A percentile compares a stretch with the other conserved stretches of the same genome.
Evolutionary conservation across 2,797 vertebrate genomes (phyloP).

Genomic region (Lutjanus campechanus): DNA sequence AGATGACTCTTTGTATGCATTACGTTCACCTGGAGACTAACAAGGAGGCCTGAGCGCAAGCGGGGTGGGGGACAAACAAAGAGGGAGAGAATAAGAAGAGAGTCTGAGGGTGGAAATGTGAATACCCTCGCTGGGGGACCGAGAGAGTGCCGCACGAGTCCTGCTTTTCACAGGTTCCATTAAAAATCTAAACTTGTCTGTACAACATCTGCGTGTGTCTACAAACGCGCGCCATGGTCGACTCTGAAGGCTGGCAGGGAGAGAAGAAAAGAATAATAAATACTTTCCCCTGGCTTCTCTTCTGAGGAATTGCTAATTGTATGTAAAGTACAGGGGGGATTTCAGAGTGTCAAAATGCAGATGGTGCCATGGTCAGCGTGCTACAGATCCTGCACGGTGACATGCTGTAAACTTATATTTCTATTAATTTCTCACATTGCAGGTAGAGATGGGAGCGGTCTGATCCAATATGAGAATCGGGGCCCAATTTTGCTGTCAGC

Average conservation of each 20-base stretch:
- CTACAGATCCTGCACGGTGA: constrained; percentile 23
- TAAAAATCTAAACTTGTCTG: constrained; percentile 58
- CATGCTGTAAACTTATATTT: constrained; percentile 41
- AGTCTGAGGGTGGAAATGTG: constrained; percentile 42
- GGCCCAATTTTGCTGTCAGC: too few species aligned
- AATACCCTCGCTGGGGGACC: constrained; percentile 31
- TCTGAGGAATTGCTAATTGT: constrained; percentile 61
- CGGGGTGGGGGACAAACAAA: constrained; percentile 35
- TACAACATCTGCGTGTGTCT: constrained; percentile 44
- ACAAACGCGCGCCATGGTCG: constrained; percentile 34
- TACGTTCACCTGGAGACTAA: constrained; percentile 51
- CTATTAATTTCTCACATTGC: constrained; percentile 22
- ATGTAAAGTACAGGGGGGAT: constrained; percentile 37
- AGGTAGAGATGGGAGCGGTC: too few species aligned
- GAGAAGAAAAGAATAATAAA: constrained; percentile 57
- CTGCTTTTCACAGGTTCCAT: constrained; percentile 50
- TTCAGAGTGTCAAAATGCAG: constrained; percentile 43
- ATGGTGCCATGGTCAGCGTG: constrained; percentile 36
- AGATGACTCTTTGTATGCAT: constrained; percentile 45
- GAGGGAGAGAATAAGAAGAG: constrained; percentile 16
- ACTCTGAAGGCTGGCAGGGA: constrained; percentile 22
- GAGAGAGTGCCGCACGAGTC: constrained; percentile 29
- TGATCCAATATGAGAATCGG: too few species aligned
- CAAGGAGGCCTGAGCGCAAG: constrained; percentile 17
- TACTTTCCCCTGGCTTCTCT: constrained; percentile 46